Base-by-base conservation (phyloP, 1,140 invertebrate genomes). In the Hyphantria cunea region DNA sequence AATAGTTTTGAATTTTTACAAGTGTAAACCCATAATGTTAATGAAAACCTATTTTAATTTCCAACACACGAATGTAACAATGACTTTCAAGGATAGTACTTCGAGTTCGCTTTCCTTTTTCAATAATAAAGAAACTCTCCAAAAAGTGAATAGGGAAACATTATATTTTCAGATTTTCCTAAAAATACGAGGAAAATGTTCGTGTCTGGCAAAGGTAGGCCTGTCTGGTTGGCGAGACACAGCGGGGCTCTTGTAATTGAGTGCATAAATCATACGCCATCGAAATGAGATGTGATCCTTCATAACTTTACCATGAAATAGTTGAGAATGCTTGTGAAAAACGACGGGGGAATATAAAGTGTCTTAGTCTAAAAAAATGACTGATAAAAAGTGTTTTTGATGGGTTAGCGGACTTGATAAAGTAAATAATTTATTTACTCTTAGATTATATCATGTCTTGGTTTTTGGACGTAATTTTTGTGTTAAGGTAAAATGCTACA, bases 241-340 rank as follows among this genome's bases (percentile, higher is more conserved):
- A 67, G 73, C 76, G 58, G 82, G 82, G 59, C 69, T 49, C 66
- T 54, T 63, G 68, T 86, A 83, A 86, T 86, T 86, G 82, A 79
- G 70, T 49, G 64, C 72, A 83, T 86, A 86, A 86, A 86, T 86
- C 84, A 80, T 66, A 72, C 25, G 31, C 68, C 73, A 78, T 78
- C 73, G 76, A 80, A 84, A 86, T 82, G 76, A 84, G 78, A 83
- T 70, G 69, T 73, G 56, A 70, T 71, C 58, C 53, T 65, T 67
- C 74, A 69, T 70, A 65, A 66, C 56, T 72, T 67, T 59, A 32
- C 53, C 48, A 44, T 61, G 47, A 49, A 66, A 63, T 72, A 72
- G 69, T 72, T 67, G 63, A 41, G 25, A 39, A 12, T 10, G 51
- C 14, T 10, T 33, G 33, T 58, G 48, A 58, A 47, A 51, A 65